Evolutionary conservation across 2,797 vertebrate species (phyloP).

Genomic region (Gouania willdenowi): DNA sequence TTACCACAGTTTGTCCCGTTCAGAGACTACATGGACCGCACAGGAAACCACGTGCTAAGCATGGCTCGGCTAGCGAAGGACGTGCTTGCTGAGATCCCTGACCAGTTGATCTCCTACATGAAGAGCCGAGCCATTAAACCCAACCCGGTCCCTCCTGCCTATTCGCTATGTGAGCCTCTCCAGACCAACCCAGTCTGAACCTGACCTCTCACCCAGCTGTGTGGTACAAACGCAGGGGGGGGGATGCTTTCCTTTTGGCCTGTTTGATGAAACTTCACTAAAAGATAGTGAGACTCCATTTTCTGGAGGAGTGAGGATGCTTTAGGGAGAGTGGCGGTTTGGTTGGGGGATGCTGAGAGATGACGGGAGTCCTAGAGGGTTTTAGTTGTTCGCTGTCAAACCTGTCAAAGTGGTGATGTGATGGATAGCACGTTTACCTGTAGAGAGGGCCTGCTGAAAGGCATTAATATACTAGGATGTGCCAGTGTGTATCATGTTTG

Average conservation of each 20-base stretch:
- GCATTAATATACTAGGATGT: conserved; percentile 63
- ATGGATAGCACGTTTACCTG: conserved; percentile 56
- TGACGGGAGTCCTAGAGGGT: conserved; percentile 5
- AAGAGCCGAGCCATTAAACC: conserved; percentile 91
- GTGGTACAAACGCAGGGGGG: conserved; percentile 6
- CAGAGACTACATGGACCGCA: conserved; percentile 91
- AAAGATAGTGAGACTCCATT: conserved; percentile 39
- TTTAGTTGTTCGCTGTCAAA: conserved; percentile 65
- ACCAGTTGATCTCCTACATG: conserved; percentile 97
- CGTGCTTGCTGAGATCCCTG: conserved; percentile 93
- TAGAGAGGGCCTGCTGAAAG: conserved; percentile 48
- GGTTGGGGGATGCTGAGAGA: conserved; percentile 16
- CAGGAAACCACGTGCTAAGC: conserved; percentile 87
- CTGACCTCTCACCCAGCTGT: background rate
- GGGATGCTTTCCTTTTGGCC: conserved; percentile 15
- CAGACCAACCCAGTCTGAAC: conserved; percentile 78
- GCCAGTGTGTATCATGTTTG: conserved; percentile 66
- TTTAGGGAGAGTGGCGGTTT: background rate
- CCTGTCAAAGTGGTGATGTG: conserved; percentile 65
- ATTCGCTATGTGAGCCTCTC: conserved; percentile 53
- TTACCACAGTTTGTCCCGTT: conserved; percentile 88
- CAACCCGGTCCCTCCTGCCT: conserved; percentile 54
- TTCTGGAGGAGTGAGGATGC: conserved; percentile 20
- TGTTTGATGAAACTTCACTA: conserved; percentile 22
- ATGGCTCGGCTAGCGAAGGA: conserved; percentile 95